Percentiles rank a stretch among this genome's conserved stretches.
These are phyloP conservation scores for Troides oblongomaculatus DNA, from an alignment of 2,888 invertebrate species.

Conservation along the genomic window DNA sequence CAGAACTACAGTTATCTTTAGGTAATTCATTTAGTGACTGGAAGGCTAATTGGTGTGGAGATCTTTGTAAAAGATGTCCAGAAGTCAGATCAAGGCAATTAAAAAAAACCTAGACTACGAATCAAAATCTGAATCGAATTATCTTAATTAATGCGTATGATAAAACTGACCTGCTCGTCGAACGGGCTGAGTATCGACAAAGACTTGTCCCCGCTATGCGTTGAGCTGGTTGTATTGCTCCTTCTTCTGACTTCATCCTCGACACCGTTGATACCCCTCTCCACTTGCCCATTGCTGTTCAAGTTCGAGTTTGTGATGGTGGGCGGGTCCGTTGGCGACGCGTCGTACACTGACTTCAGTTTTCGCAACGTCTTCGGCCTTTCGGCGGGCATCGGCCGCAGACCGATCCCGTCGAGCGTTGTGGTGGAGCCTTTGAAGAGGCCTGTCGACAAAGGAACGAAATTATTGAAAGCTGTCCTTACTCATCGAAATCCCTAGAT, in stretches of 20 bases:
- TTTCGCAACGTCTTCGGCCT: constrained; percentile 87
- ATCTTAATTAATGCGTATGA: neutral
- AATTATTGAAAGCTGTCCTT: neutral
- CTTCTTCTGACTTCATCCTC: constrained; percentile 76
- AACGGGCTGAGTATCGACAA: constrained; percentile 89
- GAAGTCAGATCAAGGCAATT: too few relatives aligned
- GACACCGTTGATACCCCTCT: constrained; percentile 60
- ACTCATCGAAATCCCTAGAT: too few relatives aligned
- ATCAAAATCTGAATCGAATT: neutral
- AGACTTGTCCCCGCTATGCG: constrained; percentile 72
- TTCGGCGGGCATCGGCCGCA: constrained; percentile 82
- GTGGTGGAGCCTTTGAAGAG: constrained; percentile 90
- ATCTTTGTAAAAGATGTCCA: too few relatives aligned
- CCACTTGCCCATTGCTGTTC: constrained; percentile 71
- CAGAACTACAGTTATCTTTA: too few relatives aligned
- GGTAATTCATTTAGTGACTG: too few relatives aligned
- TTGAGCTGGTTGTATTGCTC: constrained; percentile 69
- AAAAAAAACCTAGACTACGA: too few relatives aligned
- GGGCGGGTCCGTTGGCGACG: constrained; percentile 65
- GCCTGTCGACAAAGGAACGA: constrained; percentile 77
- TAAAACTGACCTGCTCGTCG: constrained; percentile 83
- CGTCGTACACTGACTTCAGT: constrained; percentile 86
- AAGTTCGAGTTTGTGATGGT: constrained; percentile 47
- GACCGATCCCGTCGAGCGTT: constrained; percentile 82
- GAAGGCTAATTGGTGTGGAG: too few relatives aligned